Evolutionary conservation across 2,888 invertebrate species (phyloP).

Genomic region (Ischnus inquisitorius): DNA sequence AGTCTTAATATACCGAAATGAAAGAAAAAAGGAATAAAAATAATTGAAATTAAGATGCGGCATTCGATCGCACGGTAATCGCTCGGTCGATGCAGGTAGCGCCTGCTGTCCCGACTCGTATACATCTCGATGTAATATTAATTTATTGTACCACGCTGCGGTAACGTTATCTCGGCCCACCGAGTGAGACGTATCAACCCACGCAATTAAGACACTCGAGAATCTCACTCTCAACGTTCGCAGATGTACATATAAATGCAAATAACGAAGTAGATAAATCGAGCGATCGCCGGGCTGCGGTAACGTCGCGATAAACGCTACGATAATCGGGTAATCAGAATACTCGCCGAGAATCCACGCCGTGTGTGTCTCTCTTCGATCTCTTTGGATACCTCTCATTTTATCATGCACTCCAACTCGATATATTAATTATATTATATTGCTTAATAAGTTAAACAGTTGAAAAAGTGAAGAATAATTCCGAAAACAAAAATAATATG

Average conservation of each 20-base stretch:
- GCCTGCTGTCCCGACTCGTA: constrained; percentile 21
- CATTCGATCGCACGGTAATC: constrained; percentile 37
- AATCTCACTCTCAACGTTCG: not conserved
- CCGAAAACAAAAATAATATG: no score
- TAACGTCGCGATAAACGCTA: constrained; percentile 44
- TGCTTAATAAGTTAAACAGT: no score
- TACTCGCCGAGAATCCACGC: constrained; percentile 15
- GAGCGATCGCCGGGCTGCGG: constrained; percentile 40
- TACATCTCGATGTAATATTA: constrained; percentile 52
- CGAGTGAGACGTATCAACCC: constrained; percentile 66
- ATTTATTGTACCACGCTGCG: constrained; percentile 50
- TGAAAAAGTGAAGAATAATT: no score
- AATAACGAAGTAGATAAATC: constrained; percentile 42
- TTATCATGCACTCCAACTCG: not conserved
- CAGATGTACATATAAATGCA: constrained; percentile 24
- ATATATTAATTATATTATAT: not conserved
- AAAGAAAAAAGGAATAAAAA: not conserved
- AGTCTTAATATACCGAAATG: constrained; percentile 48
- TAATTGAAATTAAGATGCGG: constrained; percentile 42
- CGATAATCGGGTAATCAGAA: constrained; percentile 61
- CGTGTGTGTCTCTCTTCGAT: not conserved
- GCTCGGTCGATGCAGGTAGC: constrained; percentile 22
- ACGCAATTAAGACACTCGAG: constrained; percentile 65
- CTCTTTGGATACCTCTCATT: not conserved
- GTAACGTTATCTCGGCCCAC: constrained; percentile 62